phyloP scores from a whole-genome alignment of 2,797 vertebrate species.

The Scarus forsteni region DNA sequence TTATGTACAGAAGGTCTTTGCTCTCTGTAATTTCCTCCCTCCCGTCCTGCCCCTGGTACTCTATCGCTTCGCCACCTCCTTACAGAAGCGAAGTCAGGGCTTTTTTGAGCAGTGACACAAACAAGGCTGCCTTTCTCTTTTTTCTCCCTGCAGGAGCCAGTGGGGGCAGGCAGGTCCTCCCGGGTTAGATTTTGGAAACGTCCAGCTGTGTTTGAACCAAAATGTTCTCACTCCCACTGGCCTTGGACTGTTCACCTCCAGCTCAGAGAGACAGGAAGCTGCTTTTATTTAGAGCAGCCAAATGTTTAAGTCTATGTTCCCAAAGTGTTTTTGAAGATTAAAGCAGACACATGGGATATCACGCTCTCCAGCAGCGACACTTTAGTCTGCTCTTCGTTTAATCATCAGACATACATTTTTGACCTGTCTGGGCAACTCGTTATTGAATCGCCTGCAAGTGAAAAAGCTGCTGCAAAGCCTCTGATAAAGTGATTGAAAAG shows the following conservation, averaged over 20 bases:
- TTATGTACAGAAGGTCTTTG: slow-evolving; percentile 1
- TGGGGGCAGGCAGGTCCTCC: slow-evolving; percentile 19
- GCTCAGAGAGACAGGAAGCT: slow-evolving; percentile 36
- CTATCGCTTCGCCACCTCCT: slow-evolving; percentile 1
- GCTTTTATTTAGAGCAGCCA: slow-evolving; percentile 36
- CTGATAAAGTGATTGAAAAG: not conserved
- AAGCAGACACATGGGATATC: slow-evolving; percentile 9
- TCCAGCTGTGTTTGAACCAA: slow-evolving; percentile 69
- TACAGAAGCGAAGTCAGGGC: slow-evolving; percentile 15
- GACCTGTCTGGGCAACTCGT: too few relatives aligned
- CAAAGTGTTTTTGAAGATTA: slow-evolving; percentile 17
- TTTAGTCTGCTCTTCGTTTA: not conserved
- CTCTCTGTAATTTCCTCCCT: slow-evolving; percentile 4
- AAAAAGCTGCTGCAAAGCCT: not conserved
- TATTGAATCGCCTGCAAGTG: too few relatives aligned
- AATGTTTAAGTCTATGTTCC: slow-evolving; percentile 26
- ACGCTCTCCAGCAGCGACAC: not conserved
- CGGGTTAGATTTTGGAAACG: slow-evolving; percentile 50
- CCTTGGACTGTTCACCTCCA: slow-evolving; percentile 70
- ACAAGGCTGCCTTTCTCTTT: slow-evolving; percentile 35
- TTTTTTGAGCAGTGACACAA: slow-evolving; percentile 31
- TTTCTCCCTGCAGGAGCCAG: not conserved
- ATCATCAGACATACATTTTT: slow-evolving; percentile 14
- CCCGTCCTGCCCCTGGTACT: slow-evolving; percentile 17
- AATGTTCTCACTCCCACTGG: slow-evolving; percentile 61